Conservation (phyloP, 2,888 invertebrate genomes). For the Agrochola lota region DNA sequence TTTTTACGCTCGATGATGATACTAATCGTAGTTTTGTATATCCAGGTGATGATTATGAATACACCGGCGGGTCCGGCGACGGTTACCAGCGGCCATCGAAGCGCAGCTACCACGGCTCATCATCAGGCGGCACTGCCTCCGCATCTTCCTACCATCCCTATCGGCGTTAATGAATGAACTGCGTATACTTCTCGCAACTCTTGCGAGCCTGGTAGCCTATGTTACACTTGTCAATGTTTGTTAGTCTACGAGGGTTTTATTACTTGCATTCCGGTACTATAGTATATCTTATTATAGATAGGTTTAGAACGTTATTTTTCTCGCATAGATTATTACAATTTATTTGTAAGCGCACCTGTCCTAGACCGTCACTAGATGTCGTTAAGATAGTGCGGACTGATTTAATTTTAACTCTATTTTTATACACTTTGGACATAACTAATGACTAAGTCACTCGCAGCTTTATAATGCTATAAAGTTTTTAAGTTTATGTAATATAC, state of each 20-base stretch:
- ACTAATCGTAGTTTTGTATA: conserved; percentile 49
- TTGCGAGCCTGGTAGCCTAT: conserved; percentile 65
- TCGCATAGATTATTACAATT: conserved; percentile 62
- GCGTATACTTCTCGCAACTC: conserved; percentile 49
- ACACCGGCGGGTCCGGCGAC: conserved; percentile 88
- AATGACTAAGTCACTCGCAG: conserved; percentile 62
- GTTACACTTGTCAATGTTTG: conserved; percentile 66
- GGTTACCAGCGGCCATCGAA: conserved; percentile 87
- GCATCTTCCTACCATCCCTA: conserved; percentile 89
- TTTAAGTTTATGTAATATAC: conserved; percentile 61
- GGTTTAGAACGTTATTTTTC: conserved; percentile 61
- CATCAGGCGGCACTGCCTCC: conserved; percentile 79
- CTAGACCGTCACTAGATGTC: conserved; percentile 59
- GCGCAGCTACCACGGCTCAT: conserved; percentile 84
- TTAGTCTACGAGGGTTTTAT: conserved; percentile 62
- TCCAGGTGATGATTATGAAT: conserved; percentile 88
- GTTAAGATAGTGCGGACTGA: conserved; percentile 61
- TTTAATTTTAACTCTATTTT: conserved; percentile 62
- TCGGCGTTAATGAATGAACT: conserved; percentile 82
- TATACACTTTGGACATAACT: conserved; percentile 55
- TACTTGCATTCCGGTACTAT: conserved; percentile 65
- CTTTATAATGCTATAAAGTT: conserved; percentile 56
- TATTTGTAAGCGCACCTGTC: conserved; percentile 65
- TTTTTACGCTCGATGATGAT: conserved; percentile 23
- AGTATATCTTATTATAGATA: conserved; percentile 61